Percentiles rank a stretch among this genome's conserved stretches.
Evolutionary conservation across 2,888 invertebrate genomes (phyloP).

Genomic region (Trissonchulus sp.): DNA sequence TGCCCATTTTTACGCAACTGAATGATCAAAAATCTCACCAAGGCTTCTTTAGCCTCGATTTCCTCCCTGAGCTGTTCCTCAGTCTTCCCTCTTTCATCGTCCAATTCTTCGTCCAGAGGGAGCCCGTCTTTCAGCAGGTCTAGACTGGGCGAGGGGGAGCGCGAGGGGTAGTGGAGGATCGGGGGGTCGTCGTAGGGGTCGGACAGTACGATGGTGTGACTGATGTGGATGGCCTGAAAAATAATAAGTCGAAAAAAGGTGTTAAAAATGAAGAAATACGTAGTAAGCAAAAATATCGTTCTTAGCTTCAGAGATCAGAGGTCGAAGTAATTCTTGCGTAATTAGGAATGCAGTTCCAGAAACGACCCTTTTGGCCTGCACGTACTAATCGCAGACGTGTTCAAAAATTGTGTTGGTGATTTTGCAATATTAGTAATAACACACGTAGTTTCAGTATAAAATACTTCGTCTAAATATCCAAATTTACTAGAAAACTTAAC

Average conservation of each 20-base stretch:
- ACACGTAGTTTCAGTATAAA: too few relatives aligned
- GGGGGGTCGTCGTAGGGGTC: conserved; percentile 89
- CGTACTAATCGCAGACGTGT: too few relatives aligned
- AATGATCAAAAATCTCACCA: too few relatives aligned
- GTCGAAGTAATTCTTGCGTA: too few relatives aligned
- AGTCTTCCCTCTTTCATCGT: conserved; percentile 79
- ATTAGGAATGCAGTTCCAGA: too few relatives aligned
- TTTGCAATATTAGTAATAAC: too few relatives aligned
- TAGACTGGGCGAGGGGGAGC: conserved; percentile 80
- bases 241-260: too few relatives aligned
- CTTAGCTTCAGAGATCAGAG: conserved; percentile 44
- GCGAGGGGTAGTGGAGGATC: conserved; percentile 68
- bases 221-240: conserved; percentile 63
- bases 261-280: conserved; percentile 22
- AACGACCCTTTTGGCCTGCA: too few relatives aligned
- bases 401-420: too few relatives aligned
- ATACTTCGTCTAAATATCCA: too few relatives aligned
- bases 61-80: conserved; percentile 76
- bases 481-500: too few relatives aligned
- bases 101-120: conserved; percentile 71
- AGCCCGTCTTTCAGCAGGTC: conserved; percentile 63
- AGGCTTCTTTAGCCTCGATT: conserved; percentile 82
- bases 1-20: too few relatives aligned
- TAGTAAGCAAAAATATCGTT: conserved; percentile 1
- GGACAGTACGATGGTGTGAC: conserved; percentile 88